phyloP scores from a whole-genome alignment of 64 coral and sea anemone species.

The Montipora sp. region DNA sequence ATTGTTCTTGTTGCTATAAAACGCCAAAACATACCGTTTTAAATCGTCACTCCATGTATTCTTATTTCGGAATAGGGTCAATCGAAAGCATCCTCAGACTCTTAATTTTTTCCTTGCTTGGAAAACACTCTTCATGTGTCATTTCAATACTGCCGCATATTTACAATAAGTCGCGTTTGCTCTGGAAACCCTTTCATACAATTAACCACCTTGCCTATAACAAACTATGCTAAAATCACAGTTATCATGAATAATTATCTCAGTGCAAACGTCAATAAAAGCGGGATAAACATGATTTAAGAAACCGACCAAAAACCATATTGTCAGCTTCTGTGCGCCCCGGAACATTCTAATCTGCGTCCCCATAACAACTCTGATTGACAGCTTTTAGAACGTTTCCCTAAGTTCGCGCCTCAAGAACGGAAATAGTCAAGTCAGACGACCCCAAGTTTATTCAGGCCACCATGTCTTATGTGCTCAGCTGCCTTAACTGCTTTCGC shows the following conservation, averaged over 20 bases:
- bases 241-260: not conserved
- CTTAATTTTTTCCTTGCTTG: not conserved
- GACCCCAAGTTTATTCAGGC: not conserved
- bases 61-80: too few species aligned
- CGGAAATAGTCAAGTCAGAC: not conserved
- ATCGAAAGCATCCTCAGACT: not conserved
- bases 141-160: conserved; percentile 16
- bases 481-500: not conserved
- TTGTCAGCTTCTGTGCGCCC: not conserved
- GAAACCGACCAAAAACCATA: not conserved
- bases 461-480: conserved; percentile 4
- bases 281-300: not conserved
- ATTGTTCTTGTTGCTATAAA: too few species aligned
- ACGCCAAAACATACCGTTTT: too few species aligned
- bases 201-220: not conserved
- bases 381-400: not conserved
- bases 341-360: not conserved
- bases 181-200: not conserved
- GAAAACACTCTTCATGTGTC: not conserved
- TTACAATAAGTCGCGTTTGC: conserved; percentile 6
- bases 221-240: not conserved
- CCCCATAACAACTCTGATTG: conserved; percentile 32
- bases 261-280: not conserved
- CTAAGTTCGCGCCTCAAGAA: not conserved
- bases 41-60: too few species aligned